These are phyloP conservation scores for Spicauda simplicius DNA, from an alignment of 2,888 invertebrate species.

Conservation along the genomic window DNA sequence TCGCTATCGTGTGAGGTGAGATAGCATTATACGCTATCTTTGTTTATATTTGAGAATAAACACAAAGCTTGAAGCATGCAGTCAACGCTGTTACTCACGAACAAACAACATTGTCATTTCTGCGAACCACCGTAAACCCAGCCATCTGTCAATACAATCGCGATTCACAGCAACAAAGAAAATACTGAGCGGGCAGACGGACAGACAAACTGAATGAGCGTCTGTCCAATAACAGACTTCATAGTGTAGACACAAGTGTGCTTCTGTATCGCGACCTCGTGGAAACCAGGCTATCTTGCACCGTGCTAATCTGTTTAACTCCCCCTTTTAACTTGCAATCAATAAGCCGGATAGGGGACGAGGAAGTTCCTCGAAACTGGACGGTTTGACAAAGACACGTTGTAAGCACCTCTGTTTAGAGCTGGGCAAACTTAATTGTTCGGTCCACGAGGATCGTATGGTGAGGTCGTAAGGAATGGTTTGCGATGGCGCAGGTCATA, in stretches of 20 bases:
- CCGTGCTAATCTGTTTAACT: constrained; percentile 45
- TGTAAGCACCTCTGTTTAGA: constrained; percentile 80
- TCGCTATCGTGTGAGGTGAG: too few species aligned
- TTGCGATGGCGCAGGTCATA: constrained; percentile 51
- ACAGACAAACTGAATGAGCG: constrained; percentile 66
- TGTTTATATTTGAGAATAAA: too few species aligned
- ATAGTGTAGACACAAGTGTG: constrained; percentile 76
- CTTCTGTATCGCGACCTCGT: constrained; percentile 77
- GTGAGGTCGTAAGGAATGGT: constrained; percentile 55
- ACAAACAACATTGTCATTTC: constrained; percentile 36
- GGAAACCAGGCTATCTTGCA: constrained; percentile 57
- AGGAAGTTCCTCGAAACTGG: constrained; percentile 66
- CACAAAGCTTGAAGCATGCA: neutral
- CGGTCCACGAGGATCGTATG: constrained; percentile 57
- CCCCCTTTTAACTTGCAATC: constrained; percentile 9
- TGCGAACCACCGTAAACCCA: constrained; percentile 45
- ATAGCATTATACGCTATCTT: too few species aligned
- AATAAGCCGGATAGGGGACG: constrained; percentile 45
- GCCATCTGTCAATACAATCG: constrained; percentile 72
- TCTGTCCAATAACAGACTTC: constrained; percentile 80
- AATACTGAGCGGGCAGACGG: constrained; percentile 65
- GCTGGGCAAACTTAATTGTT: constrained; percentile 61
- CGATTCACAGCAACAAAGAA: constrained; percentile 79
- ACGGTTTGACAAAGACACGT: constrained; percentile 74
- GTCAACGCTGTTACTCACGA: constrained; percentile 22